Conservation (phyloP, 2,888 invertebrate genomes). For the Synanthedon vespiformis region DNA sequence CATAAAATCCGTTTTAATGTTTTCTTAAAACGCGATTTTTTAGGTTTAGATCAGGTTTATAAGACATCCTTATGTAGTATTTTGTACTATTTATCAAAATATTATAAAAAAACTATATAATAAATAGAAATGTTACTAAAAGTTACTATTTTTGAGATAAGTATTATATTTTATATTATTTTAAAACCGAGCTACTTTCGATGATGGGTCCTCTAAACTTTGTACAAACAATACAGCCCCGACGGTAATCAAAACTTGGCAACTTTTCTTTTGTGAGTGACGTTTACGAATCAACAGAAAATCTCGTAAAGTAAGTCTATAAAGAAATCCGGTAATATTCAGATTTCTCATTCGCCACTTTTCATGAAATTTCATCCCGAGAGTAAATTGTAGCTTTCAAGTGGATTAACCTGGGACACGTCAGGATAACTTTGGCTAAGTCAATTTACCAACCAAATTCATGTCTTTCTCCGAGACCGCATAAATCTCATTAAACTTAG, state of each 20-base stretch:
- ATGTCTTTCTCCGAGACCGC: slow-evolving; percentile 20
- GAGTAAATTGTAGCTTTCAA: slow-evolving; percentile 23
- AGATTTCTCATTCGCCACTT: slow-evolving; percentile 8
- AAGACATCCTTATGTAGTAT: no score
- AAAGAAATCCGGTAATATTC: slow-evolving; percentile 11
- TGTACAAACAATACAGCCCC: no score
- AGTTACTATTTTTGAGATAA: no score
- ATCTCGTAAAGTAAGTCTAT: slow-evolving; percentile 8
- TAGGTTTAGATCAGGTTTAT: no score
- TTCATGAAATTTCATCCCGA: slow-evolving; percentile 10
- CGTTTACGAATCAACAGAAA: not conserved
- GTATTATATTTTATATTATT: no score
- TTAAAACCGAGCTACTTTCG: no score
- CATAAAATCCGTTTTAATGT: no score
- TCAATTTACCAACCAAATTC: slow-evolving; percentile 40
- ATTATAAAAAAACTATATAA: no score
- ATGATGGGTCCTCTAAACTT: no score
- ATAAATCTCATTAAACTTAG: slow-evolving; percentile 55
- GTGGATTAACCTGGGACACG: slow-evolving; percentile 20
- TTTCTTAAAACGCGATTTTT: no score
- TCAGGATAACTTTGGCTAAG: slow-evolving; percentile 34
- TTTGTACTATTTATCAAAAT: no score
- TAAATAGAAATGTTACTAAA: no score
- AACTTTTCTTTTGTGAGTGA: not conserved
- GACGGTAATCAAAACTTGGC: not conserved